Base-by-base conservation (phyloP, 2,113 vertebrate genomes). In the Antigone vipio region DNA sequence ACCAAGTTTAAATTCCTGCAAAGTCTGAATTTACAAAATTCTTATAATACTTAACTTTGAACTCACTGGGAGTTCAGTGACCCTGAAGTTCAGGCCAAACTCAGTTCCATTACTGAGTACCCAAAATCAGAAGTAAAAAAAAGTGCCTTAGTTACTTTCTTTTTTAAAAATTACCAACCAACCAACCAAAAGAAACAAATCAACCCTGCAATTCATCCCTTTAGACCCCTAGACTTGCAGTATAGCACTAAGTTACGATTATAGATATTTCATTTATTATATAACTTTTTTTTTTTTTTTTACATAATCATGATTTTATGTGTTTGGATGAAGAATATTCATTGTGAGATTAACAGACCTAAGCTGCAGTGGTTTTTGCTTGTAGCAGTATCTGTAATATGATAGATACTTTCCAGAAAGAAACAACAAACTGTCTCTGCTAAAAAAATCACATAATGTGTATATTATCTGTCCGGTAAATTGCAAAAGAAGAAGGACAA, bases 51-150 rank as follows among this genome's bases (percentile, higher is more conserved):
- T 5, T 26, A 26, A n/a, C 19, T 59, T 68, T 40, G 17, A 95
- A 69, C 22, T 58, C 13, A 35, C 6, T 69, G 12, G 3, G 34
- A 76, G 9, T 53, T 86, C 12, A 63, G 20, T 49, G 76, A 52
- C 22, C 7, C 29, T 81, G 15, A 71, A 71, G 8, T 50, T 83
- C 45, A 84, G 52, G 9, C 26, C 3, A 0, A 58, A 58, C 11
- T 42, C 40, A 24, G 0, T 0, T 88, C 22, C 26, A 32, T 38
- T n/a, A 50, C 9, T 9, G 6, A 3, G 2, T 56, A 63, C 2
- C 29, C 18, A 71, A 86, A 71, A 59, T 38, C 22, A 38, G 18
- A 87, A 68, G 17, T 40, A 63, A 6, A 40, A 72, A 49, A 50
- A 62, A 66, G 1, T 2, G 1, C 15, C 44, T 68, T 16, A 5